Conservation (phyloP, 2,113 vertebrate species). For the Nycticryphes semicollaris region DNA sequence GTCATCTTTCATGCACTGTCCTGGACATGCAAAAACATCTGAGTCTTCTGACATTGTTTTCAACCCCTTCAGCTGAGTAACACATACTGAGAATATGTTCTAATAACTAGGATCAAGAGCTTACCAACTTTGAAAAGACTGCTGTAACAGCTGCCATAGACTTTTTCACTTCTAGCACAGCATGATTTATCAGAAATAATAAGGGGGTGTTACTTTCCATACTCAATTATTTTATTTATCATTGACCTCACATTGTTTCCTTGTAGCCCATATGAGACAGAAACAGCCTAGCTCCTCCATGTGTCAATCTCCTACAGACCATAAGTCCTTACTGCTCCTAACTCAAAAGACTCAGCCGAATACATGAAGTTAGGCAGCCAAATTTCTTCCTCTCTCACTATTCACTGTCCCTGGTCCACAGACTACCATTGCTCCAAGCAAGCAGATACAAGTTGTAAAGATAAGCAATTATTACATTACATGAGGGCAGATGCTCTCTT, state of each 20-base stretch:
- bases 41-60: background rate
- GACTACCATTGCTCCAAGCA: background rate
- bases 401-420: background rate
- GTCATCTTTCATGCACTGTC: background rate
- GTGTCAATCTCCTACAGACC: accelerated
- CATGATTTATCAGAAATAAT: background rate
- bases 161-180: background rate
- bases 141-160: background rate
- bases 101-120: background rate
- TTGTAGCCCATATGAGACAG: background rate
- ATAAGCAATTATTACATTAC: background rate
- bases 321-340: background rate
- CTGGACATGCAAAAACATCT: background rate
- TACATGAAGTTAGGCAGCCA: background rate
- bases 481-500: background rate
- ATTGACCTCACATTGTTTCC: background rate
- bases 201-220: background rate
- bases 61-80: background rate
- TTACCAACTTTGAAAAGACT: background rate
- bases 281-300: background rate
- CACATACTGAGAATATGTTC: background rate
- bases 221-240: background rate
- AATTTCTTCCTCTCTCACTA: background rate
- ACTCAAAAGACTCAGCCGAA: background rate
- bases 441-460: constrained; percentile 3